Base-by-base conservation (phyloP, 2,888 invertebrate genomes). In the Clitarchus hookeri region DNA sequence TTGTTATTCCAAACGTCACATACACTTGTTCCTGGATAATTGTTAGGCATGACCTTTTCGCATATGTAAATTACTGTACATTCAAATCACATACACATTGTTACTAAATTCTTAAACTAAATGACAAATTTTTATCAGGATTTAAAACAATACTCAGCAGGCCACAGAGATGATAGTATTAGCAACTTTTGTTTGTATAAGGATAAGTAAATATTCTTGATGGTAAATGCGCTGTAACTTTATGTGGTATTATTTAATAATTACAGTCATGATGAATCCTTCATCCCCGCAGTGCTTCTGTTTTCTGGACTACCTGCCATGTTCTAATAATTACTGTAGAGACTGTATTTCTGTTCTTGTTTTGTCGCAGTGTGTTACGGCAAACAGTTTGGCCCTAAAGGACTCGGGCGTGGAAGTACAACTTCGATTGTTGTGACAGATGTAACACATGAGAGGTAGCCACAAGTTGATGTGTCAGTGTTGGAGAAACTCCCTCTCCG, bases 361-460 rank as follows among this genome's bases (percentile, higher is more conserved):
- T 82, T 36, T 82, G 82, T 82, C 82, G 13, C 93, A 97, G 97
- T 97, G 93, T 98, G 98, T 94, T 98, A 98, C 95, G 97, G 97
- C 91, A 96, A 97, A 93, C 97, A 96, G 94, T 98, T 96, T 94
- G 98, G 98, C 90, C 97, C 98, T 90, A 96, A 98, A 93, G 97
- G 97, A 91, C 95, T 98, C 93, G 98, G 98, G 91, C 97, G 97
- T 93, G 96, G 97, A 90, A 97, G 97, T 91, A 96, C 97, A 92
- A 95, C 95, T 90, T 95, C 95, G 92, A 93, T 96, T 91, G 96
- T 96, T 91, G 96, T 95, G 94, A 96, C 95, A 93, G 96, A 96
- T 94, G 94, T 96, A 93, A 95, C 93, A 94, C 96, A 96, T 93
- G 94, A 95, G 93, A 95, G 95, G 95, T 95, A 95, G 89, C 80